These are phyloP conservation scores for Lumbricus terrestris DNA, from an alignment of 2,888 invertebrate genomes.

Conservation along the genomic window DNA sequence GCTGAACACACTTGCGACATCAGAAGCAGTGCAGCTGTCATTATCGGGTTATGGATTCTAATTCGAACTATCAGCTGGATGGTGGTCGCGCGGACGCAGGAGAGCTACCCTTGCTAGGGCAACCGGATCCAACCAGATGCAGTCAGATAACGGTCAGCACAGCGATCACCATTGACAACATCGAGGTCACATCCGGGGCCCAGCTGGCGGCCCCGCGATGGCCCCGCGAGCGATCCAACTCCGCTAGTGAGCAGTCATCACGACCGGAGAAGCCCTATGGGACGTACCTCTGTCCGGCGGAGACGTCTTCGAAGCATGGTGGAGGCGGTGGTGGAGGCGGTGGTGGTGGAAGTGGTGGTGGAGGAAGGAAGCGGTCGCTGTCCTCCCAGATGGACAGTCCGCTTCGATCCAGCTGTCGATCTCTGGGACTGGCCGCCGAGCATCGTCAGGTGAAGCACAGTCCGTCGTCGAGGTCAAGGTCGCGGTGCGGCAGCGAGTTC, in stretches of 20 bases:
- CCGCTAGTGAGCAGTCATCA: neutral
- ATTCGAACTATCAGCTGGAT: neutral
- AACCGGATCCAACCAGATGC: neutral
- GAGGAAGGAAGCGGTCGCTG: neutral
- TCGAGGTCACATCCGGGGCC: neutral
- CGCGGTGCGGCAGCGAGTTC: conserved; percentile 10
- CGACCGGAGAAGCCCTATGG: neutral
- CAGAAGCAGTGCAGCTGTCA: too few relatives aligned
- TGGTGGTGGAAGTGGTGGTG: neutral
- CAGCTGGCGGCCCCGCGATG: neutral
- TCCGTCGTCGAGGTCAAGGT: neutral
- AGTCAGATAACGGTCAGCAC: neutral
- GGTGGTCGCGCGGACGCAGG: neutral
- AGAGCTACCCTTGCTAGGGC: neutral
- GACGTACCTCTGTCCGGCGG: neutral
- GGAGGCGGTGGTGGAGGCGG: neutral
- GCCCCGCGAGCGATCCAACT: conserved; percentile 9
- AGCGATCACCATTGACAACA: neutral
- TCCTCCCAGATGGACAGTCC: conserved; percentile 15
- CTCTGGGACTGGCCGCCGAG: neutral
- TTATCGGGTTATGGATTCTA: neutral
- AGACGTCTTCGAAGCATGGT: neutral
- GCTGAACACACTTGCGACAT: neutral
- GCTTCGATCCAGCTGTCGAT: neutral
- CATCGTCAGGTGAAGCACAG: neutral